Base-by-base conservation (phyloP, 2,113 vertebrate species). In the Cyprinodon variegatus region DNA sequence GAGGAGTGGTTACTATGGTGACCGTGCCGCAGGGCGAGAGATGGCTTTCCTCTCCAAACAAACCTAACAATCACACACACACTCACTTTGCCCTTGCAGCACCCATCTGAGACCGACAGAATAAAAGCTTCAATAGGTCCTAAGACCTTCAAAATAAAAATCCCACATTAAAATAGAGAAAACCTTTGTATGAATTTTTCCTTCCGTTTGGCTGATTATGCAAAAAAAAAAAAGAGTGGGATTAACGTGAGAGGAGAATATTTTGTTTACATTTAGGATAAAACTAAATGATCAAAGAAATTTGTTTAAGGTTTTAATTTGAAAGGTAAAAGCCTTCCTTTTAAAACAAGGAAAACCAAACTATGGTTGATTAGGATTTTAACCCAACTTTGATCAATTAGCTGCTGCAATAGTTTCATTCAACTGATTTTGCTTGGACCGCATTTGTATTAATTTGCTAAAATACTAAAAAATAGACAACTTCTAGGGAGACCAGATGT, bases 1-100 rank as follows among this genome's bases (percentile, higher is more conserved):
- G 75, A 69, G 64, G 72, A 41, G 53, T 61, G 74, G 89, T 91
- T 84, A 70, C 88, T 72, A 84, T 62, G 73, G 90, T 41, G 77
- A 93, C 89, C 62, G 59, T 68, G 65, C 73, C 76, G 80, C 84
- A 87, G 79, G 75, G 71, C 41, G 57, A 70, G 69, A 60, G 70
- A 65, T 6, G 5, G 68, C 14, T 10, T 75, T 72, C 76, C 74
- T 77, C 45, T 72, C 46, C 70, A 10, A 22, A 78, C 71, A 81
- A 78, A 84, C 75, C 74, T 73, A 82, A 0, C 61, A 10, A 59
- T 3, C 61, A 39, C 65, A 2, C 48, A 1, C 39, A 0, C 13
- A 70, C 65, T n/a, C 57, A 48, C 8, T 22, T 65, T 22, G 43
- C n/a, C 20, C 64, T n/a, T 41, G 40, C 11, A 94, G 95, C 69